Percentiles rank a stretch among this genome's conserved stretches.
Conservation (phyloP, 2,888 invertebrate genomes). For the Caenorhabditis sp. region DNA sequence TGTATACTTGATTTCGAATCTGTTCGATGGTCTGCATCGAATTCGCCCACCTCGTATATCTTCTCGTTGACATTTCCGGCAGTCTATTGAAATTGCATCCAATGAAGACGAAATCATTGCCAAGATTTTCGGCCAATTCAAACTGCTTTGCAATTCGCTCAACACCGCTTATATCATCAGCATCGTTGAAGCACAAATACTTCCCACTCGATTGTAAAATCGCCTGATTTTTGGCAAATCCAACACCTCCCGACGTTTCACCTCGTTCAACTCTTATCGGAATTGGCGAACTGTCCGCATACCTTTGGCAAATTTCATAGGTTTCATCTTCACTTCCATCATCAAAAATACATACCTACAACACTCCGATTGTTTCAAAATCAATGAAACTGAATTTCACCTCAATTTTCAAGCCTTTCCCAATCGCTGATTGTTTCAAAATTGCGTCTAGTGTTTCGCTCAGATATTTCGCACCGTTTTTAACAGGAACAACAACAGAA, state of each 20-base stretch:
- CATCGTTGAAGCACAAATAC: constrained; percentile 83
- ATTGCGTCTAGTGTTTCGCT: constrained; percentile 51
- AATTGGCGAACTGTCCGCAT: constrained; percentile 2
- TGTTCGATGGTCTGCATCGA: constrained; percentile 73
- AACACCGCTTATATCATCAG: constrained; percentile 82
- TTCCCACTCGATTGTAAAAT: constrained; percentile 75
- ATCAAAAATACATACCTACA: constrained; percentile 59
- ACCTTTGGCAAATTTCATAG: constrained; percentile 27
- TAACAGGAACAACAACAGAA: constrained; percentile 59
- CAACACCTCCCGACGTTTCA: constrained; percentile 45
- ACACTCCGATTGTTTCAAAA: no score
- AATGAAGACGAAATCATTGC: constrained; percentile 63
- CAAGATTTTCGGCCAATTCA: constrained; percentile 18
- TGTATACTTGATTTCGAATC: constrained; percentile 75
- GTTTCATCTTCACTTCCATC: constrained; percentile 61
- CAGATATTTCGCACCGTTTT: constrained; percentile 54
- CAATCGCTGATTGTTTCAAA: constrained; percentile 34
- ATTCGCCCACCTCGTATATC: constrained; percentile 83
- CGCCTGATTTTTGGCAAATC: constrained; percentile 61
- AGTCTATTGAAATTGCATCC: constrained; percentile 77
- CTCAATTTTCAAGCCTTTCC: constrained; percentile 1
- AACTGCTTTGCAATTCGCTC: constrained; percentile 74
- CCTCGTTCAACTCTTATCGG: neutral
- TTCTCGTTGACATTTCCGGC: constrained; percentile 77
- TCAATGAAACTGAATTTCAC: no score